Conservation (phyloP, 30 jellyfish, hydroid and myxozoan genomes). For the Phacellophora camtschatica region DNA sequence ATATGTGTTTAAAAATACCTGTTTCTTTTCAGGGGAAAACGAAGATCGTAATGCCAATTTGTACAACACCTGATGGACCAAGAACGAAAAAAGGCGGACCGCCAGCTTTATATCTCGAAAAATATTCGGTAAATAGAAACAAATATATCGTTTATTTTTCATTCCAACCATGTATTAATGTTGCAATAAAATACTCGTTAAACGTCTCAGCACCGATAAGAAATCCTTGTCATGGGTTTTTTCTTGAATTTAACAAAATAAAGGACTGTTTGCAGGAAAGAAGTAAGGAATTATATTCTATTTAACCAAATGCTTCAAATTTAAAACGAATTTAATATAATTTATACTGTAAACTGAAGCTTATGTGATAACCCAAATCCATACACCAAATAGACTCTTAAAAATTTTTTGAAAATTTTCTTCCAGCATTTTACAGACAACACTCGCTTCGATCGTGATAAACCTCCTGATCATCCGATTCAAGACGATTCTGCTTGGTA, state of each 20-base stretch:
- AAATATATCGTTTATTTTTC: no score
- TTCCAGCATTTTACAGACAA: conserved; percentile 81
- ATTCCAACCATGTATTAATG: no score
- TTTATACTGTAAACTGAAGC: no score
- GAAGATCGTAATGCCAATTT: conserved; percentile 84
- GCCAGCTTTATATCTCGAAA: conserved; percentile 63
- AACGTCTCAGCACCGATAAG: no score
- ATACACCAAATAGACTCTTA: not conserved
- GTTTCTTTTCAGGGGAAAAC: conserved; percentile 75
- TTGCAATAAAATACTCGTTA: no score
- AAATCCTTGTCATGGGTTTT: no score
- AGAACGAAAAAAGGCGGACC: conserved; percentile 86
- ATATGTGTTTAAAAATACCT: not conserved
- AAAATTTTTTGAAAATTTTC: not conserved
- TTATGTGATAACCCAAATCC: no score
- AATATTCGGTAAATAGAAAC: conserved; percentile 61
- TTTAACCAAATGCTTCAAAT: no score
- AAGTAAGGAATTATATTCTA: no score
- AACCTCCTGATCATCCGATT: conserved; percentile 90
- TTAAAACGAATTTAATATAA: no score
- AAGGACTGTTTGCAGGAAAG: no score
- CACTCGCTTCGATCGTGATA: conserved; percentile 80
- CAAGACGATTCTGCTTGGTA: conserved; percentile 97
- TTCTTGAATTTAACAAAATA: no score
- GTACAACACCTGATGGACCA: conserved; percentile 66